Percentiles rank a stretch among this genome's conserved stretches.
These are phyloP conservation scores for Hiodon alosoides DNA, from an alignment of 2,113 vertebrate species.

Conservation along the genomic window DNA sequence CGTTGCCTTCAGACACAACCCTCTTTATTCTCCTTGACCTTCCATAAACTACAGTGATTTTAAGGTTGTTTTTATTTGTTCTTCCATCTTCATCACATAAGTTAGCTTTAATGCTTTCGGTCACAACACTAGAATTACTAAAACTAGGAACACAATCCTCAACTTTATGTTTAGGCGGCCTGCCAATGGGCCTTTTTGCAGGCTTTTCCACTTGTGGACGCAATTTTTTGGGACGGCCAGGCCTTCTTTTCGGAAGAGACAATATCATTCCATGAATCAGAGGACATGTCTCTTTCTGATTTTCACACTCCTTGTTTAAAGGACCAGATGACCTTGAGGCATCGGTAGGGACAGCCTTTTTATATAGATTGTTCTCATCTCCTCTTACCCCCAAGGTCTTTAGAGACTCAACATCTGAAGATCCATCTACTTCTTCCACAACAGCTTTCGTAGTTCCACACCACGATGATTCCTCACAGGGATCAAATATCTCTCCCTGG, in stretches of 20 bases:
- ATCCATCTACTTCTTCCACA: background rate
- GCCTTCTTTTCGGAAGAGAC: slow-evolving; percentile 78
- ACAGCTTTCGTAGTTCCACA: slow-evolving; percentile 26
- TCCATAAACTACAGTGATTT: slow-evolving; percentile 85
- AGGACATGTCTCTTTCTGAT: slow-evolving; percentile 20
- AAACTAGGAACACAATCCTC: slow-evolving; percentile 38
- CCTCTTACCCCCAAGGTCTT: slow-evolving; percentile 40
- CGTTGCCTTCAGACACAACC: slow-evolving; percentile 73
- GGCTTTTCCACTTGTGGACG: slow-evolving; percentile 80
- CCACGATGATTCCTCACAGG: slow-evolving; percentile 61
- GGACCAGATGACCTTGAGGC: slow-evolving; percentile 29
- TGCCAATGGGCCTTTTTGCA: slow-evolving; percentile 82
- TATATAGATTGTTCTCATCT: slow-evolving; percentile 41
- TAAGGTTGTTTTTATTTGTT: slow-evolving; percentile 74
- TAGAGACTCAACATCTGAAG: background rate
- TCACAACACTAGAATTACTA: slow-evolving; percentile 34
- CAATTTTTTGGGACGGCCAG: slow-evolving; percentile 86
- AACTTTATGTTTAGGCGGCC: slow-evolving; percentile 77
- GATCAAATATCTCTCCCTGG: slow-evolving; percentile 57
- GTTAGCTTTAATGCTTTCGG: slow-evolving; percentile 34
- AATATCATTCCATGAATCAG: slow-evolving; percentile 43
- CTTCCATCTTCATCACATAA: slow-evolving; percentile 51
- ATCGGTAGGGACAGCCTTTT: slow-evolving; percentile 32
- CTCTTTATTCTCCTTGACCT: slow-evolving; percentile 84
- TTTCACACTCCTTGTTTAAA: slow-evolving; percentile 4